These are phyloP conservation scores for Cassiopea xamachana DNA, from an alignment of 30 jellyfish, hydroid and myxozoan genomes.

Conservation along the genomic window DNA sequence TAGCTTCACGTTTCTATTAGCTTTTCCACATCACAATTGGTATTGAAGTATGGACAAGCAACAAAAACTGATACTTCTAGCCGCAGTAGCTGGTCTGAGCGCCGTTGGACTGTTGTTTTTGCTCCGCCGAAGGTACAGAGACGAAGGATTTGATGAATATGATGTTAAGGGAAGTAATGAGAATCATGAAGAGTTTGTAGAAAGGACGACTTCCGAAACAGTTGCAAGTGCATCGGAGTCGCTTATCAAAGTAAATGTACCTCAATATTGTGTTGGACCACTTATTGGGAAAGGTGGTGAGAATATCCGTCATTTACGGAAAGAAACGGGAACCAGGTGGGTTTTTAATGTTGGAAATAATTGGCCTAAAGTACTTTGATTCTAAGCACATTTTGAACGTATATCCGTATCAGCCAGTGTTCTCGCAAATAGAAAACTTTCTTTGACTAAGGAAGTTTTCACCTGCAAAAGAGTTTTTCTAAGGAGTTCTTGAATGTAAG, in stretches of 20 bases:
- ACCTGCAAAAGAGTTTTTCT: too few species aligned
- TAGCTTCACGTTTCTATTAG: not conserved
- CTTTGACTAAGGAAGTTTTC: too few species aligned
- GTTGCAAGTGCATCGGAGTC: slow-evolving; percentile 78
- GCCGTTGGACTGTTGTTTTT: slow-evolving; percentile 70
- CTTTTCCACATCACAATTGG: not conserved
- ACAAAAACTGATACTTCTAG: slow-evolving; percentile 54
- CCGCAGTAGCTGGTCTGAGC: slow-evolving; percentile 81
- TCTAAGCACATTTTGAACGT: too few species aligned
- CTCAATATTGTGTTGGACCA: slow-evolving; percentile 80
- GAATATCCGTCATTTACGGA: slow-evolving; percentile 73
- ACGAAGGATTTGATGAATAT: slow-evolving; percentile 25
- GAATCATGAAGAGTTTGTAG: slow-evolving; percentile 56
- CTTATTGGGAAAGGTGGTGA: slow-evolving; percentile 90
- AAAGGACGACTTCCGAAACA: slow-evolving; percentile 59
- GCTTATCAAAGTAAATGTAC: slow-evolving; percentile 64
- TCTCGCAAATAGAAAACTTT: too few species aligned
- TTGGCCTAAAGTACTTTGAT: not conserved
- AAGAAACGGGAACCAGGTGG: slow-evolving; percentile 87
- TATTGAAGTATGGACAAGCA: slow-evolving; percentile 63
- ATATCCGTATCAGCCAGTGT: too few species aligned
- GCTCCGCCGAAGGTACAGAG: slow-evolving; percentile 32
- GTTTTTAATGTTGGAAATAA: not conserved
- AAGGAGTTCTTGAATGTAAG: too few species aligned
- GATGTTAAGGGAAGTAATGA: not conserved